Evolutionary conservation across 1,140 invertebrate genomes (phyloP).

Genomic region (Lutraria rhynchaena): DNA sequence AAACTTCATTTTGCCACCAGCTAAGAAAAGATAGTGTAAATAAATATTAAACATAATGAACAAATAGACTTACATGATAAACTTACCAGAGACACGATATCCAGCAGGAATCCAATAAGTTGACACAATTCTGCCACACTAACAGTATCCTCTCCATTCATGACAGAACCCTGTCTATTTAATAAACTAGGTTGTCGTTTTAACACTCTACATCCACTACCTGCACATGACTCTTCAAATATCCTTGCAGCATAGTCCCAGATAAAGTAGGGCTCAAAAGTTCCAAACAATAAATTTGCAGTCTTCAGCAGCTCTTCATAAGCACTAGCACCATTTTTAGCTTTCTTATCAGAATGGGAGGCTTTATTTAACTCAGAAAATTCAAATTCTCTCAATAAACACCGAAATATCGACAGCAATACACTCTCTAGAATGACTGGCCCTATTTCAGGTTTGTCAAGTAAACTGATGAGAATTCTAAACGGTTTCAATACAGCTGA

Average conservation of each 20-base stretch:
- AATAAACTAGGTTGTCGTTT: conserved; percentile 5
- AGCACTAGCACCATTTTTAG: conserved; percentile 54
- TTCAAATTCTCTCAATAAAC: conserved; percentile 77
- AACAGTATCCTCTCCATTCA: conserved; percentile 60
- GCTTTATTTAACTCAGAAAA: conserved; percentile 27
- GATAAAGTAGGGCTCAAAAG: conserved; percentile 92
- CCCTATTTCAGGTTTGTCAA: conserved; percentile 95
- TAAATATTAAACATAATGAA: too few relatives aligned
- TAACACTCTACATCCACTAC: conserved; percentile 42
- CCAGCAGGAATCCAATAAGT: conserved; percentile 90
- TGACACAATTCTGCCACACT: conserved; percentile 85
- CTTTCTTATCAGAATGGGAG: conserved; percentile 53
- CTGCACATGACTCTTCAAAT: conserved; percentile 86
- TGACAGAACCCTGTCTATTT: not conserved
- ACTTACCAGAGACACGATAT: conserved; percentile 88
- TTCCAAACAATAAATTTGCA: conserved; percentile 92
- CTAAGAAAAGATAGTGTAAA: too few relatives aligned
- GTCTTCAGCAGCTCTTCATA: conserved; percentile 88
- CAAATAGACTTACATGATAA: too few relatives aligned
- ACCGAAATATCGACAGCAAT: conserved; percentile 93
- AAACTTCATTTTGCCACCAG: too few relatives aligned
- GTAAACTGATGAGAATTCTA: conserved; percentile 91
- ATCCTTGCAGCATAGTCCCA: conserved; percentile 91
- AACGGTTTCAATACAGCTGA: conserved; percentile 87
- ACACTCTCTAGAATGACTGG: conserved; percentile 93